Evolutionary conservation across 2,888 invertebrate species (phyloP), one percentile per base, ranked within the genome.

Genomic region (Athalia rosae): DNA sequence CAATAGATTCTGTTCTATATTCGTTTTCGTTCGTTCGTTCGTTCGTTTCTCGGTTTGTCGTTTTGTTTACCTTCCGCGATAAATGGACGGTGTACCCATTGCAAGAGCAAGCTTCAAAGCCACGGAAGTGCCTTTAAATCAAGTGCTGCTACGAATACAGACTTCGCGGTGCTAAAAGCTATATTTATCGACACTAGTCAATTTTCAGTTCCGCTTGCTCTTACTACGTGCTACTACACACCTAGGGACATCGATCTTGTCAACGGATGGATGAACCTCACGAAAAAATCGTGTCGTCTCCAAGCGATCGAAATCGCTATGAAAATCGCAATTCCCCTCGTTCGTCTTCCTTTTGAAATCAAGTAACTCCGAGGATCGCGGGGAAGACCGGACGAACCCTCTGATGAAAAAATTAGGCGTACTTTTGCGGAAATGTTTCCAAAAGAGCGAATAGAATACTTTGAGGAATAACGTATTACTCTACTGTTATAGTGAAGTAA

Each of bases 41-140:
- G 61, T 53, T 53, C 53, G 28, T 28, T 28, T 28, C 28, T 28
- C 28, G 28, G n/a, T 53, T 58, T 45, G 58, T 71, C 74, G 74
- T 74, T 74, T 74, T 74, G 61, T 74, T 74, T 74, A 74, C 74
- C 61, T 74, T 50, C 15, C 74, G 74, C 74, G 74, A 74, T 74
- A 74, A 74, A 74, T 62, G 62, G 61, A 74, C 74, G 74, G 74
- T 74, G 74, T 74, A 61, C 61, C 28, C 41, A 48, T 48, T 74
- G 61, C 74, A n/a, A 62, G 53, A 74, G 61, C 74, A 74, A 62
- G 74, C 74, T 61, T 74, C 74, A 74, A 74, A 74, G 74, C 74
- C 74, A 74, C 74, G 74, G 74, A 74, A 74, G 74, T 74, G 74
- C 74, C 74, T 74, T 62, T 74, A 74, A 74, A 74, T 74, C 74